Conservation (phyloP, 2,797 vertebrate species). For the Gadopsis bispinosus region DNA sequence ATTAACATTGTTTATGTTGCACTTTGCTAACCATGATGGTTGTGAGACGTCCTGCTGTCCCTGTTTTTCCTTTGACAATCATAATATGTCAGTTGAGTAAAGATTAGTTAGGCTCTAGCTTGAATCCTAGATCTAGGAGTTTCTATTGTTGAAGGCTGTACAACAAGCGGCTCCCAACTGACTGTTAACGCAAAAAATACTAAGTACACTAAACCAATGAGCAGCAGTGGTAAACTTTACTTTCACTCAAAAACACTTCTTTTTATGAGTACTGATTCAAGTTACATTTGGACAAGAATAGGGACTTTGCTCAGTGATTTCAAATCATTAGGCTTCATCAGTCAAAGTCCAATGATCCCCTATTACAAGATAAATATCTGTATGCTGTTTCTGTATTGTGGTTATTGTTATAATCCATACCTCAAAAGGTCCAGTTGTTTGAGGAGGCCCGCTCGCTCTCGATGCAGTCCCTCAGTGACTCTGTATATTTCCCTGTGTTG, state of each 20-base stretch:
- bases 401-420: slow-evolving; percentile 69
- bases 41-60: not conserved
- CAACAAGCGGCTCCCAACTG: not conserved
- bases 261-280: too few relatives aligned
- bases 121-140: not conserved
- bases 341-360: not conserved
- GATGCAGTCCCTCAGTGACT: slow-evolving; percentile 90
- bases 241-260: not conserved
- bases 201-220: not conserved
- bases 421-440: slow-evolving; percentile 95
- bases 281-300: not conserved
- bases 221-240: not conserved
- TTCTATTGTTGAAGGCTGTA: not conserved
- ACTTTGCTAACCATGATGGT: not conserved
- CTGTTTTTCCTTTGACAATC: not conserved
- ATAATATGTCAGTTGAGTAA: not conserved
- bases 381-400: not conserved
- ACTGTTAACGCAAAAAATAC: not conserved
- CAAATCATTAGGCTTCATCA: not conserved
- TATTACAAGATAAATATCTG: not conserved
- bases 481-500: slow-evolving; percentile 90
- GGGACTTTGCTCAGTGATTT: not conserved
- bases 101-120: not conserved
- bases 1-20: not conserved
- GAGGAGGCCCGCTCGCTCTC: slow-evolving; percentile 89